phyloP scores from a whole-genome alignment of 2,797 vertebrate species.

The Limnodromus scolopaceus region DNA sequence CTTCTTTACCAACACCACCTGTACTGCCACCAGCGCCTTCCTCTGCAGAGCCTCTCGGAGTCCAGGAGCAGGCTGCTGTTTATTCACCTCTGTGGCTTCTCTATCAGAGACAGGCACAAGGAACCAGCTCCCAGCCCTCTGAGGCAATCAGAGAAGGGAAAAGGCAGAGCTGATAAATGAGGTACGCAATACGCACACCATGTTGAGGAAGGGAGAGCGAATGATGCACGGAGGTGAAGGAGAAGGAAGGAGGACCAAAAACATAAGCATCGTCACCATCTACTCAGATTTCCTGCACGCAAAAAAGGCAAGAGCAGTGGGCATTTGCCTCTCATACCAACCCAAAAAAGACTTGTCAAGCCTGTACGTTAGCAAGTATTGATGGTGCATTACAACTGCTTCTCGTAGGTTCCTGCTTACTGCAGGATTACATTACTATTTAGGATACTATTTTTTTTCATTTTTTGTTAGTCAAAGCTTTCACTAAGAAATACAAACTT shows the following conservation, averaged over 20 bases:
- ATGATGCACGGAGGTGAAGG: background rate
- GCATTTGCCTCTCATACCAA: background rate
- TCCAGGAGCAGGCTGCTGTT: background rate
- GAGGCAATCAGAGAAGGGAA: background rate
- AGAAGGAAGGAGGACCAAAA: background rate
- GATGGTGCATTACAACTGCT: background rate
- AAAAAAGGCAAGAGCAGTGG: background rate
- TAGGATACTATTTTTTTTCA: background rate
- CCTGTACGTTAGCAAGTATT: background rate
- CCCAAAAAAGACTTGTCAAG: background rate
- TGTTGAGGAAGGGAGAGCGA: background rate
- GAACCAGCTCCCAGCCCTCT: background rate
- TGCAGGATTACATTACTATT: background rate
- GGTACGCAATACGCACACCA: background rate
- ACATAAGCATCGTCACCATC: background rate
- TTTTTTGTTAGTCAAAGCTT: background rate
- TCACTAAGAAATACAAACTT: background rate
- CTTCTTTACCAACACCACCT: background rate
- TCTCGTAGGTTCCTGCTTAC: background rate
- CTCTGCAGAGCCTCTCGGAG: background rate
- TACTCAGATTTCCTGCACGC: background rate
- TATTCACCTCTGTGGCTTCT: background rate
- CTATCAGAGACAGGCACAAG: background rate
- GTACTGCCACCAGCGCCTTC: background rate
- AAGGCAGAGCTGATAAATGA: background rate